Evolutionary conservation across 2,797 vertebrate species (phyloP), one percentile per base, ranked within the genome.

Genomic region (Kryptopterus vitreolus): DNA sequence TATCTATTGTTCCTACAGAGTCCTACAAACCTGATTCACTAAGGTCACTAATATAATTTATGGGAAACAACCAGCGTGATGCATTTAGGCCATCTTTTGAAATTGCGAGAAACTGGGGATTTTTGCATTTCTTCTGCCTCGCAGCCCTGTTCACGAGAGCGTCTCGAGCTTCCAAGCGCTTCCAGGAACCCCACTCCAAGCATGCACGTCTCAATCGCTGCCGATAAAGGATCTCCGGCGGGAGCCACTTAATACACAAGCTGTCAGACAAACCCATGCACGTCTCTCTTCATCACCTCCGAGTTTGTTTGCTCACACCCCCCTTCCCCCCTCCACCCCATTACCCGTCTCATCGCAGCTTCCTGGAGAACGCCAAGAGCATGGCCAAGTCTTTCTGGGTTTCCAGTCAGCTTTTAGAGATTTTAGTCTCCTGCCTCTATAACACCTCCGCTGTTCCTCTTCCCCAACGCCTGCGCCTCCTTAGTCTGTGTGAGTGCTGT

Each of bases 261-360:
- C 24, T 78, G 76, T 70, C 79, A 81, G 70, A 58, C 26, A 43
- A n/a, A 72, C 8, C 46, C 55, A 46, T 77, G 75, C 75, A 77
- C 69, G 59, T 82, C 76, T 66, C 38, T 82, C 50, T 77, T 76
- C 62, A 65, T 78, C 58, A 63, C 33, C 48, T 58, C 77, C 22
- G 76, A 71, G 57, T 33, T 48, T 24, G 69, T 72, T 78, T 57
- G 24, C 55, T 35, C 57, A 35, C 3, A 18, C 57, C 26, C 33
- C 62, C 68, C 52, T 8, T 33, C 29, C 57, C 18, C 4, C 4
- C 24, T 57, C 62, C n/a, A 29, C 16, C 58, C 12, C 15, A 6
- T 43, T 43, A n/a, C n/a, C 10, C 10, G 2, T 61, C 78, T 80
- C 31, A 71, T 9, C 29, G 11, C 43, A 50, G 29, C 57, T 62